Base-by-base conservation (phyloP, 2,888 invertebrate species). In the Temnothorax rugatulus region DNA sequence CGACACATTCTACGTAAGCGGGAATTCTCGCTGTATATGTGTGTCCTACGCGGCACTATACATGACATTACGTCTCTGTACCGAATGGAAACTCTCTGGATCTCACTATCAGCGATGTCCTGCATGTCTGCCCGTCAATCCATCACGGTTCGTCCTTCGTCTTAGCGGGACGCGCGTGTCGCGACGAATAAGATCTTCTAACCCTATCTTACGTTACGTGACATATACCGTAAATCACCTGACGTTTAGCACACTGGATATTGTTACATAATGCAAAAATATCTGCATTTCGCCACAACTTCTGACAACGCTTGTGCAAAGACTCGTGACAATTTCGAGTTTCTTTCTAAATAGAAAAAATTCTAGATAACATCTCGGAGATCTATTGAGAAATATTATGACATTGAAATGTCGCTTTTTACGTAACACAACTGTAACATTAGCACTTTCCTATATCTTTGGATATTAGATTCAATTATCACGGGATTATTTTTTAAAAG, bases 31-130 rank as follows among this genome's bases (percentile, higher is more conserved):
- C 61, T 75, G 15, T 63, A 15, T 21, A 21, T 61, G n/a, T 38
- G 38, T 52, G 18, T 64, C 64, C 64, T 11, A 59, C 47, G 47
- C 15, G 34, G 57, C 34, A 54, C 34, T 44, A n/a, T n/a, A 82
- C 64, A 34, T 47, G 47, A 63, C 63, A 15, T 15, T 63, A 21
- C 21, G n/a, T 82, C 44, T 77, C 44, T 79, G 8, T 63, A 54
- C 44, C 44, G 34, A 66, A 38, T 7, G 64, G 44, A 66, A 57
- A 34, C 41, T 76, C 82, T 54, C 82, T 29, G 79, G 52, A 64
- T 77, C 82, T 83, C 50, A 54, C 25, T 63, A 83, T 75, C 66
- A 50, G 52, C 25, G 47, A 44, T 57, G 54, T 74, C 74, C 81
- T 69, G 52, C 74, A 44, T 74, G 73, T 75, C 74, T 29, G 21